Evolutionary conservation across 23 tunicate species (phyloP).

Genomic region (Trididemnum nubilum): DNA sequence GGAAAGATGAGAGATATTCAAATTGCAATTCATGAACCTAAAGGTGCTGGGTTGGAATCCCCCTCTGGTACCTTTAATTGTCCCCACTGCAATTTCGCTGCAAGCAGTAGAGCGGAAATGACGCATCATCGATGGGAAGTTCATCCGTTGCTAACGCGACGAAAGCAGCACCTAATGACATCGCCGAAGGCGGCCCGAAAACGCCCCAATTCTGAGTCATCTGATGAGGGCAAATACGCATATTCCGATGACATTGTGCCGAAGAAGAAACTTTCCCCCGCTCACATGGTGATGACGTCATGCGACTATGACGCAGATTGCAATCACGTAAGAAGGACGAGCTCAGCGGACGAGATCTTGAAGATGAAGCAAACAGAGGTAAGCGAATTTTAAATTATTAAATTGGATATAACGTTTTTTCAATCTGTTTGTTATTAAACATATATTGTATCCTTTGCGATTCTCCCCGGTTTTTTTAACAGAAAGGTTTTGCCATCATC

Average conservation of each 20-base stretch:
- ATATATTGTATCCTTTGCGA: too few species aligned
- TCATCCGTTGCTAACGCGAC: conserved; percentile 76
- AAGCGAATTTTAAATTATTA: too few species aligned
- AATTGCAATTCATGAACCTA: too few species aligned
- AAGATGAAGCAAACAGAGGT: neutral
- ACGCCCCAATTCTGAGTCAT: conserved; percentile 36
- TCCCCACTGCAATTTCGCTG: conserved; percentile 56
- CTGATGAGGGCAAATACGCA: neutral
- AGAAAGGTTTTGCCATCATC: too few species aligned
- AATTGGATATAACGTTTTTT: too few species aligned
- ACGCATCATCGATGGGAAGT: conserved; percentile 88
- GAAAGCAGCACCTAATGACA: conserved; percentile 76
- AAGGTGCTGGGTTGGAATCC: too few species aligned
- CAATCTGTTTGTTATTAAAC: too few species aligned
- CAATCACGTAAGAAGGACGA: conserved; percentile 3
- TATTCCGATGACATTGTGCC: neutral
- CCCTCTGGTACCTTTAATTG: too few species aligned
- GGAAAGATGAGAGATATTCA: too few species aligned
- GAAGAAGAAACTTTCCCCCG: conserved; percentile 1
- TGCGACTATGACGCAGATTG: neutral
- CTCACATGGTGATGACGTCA: conserved; percentile 4
- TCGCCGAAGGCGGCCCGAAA: conserved; percentile 21
- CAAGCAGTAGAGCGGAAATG: conserved; percentile 41
- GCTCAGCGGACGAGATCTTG: conserved; percentile 7
- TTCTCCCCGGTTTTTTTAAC: too few species aligned